Conservation (phyloP, 2,797 vertebrate species). For the Mus spretus region DNA sequence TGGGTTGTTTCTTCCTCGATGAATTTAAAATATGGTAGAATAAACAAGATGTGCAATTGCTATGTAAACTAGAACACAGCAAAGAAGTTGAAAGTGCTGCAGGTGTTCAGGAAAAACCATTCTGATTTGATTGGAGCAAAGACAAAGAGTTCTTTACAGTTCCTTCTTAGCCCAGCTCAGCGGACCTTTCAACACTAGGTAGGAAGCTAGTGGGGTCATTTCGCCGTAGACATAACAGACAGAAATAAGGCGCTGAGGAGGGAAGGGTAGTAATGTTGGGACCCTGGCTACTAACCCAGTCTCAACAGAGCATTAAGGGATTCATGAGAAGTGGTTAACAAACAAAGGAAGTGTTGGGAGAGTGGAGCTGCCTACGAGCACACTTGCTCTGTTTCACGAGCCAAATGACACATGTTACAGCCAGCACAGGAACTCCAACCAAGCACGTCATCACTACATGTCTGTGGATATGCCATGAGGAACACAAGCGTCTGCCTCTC, state of each 20-base stretch:
- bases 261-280: neutral
- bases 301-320: neutral
- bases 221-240: neutral
- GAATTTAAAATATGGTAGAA: slow-evolving; percentile 12
- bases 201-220: neutral
- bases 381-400: neutral
- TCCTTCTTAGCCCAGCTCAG: slow-evolving; percentile 12
- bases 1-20: neutral
- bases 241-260: neutral
- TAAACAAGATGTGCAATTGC: neutral
- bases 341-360: neutral
- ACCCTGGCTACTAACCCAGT: neutral
- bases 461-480: neutral
- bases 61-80: neutral
- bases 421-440: neutral
- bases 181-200: neutral
- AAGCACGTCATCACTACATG: neutral
- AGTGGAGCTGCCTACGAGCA: neutral
- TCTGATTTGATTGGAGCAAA: neutral
- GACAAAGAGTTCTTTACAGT: neutral
- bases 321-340: neutral
- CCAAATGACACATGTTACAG: neutral
- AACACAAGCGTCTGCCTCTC: neutral
- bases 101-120: neutral
- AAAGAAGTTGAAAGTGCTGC: neutral